A percentile compares a stretch with the other conserved stretches of the same genome.
These are phyloP conservation scores for Lutra lutra DNA, from an alignment of 2,797 vertebrate genomes.

Conservation along the genomic window DNA sequence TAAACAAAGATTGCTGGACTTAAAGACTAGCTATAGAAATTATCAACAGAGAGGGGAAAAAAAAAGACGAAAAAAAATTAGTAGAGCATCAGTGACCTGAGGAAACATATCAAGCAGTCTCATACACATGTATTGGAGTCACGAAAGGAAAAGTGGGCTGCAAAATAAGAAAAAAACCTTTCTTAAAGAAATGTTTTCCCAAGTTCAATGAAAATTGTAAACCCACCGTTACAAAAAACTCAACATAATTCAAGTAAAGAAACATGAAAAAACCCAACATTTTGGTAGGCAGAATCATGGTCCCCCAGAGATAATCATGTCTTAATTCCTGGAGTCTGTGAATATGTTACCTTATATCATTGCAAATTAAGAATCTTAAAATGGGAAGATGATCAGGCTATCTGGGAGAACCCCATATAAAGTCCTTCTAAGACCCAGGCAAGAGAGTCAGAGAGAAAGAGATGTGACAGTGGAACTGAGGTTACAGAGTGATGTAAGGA, in stretches of 20 bases:
- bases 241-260: neutral
- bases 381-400: neutral
- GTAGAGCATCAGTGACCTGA: neutral
- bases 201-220: neutral
- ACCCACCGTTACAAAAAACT: neutral
- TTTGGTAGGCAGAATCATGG: neutral
- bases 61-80: slow-evolving; percentile 9
- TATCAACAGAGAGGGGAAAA: neutral
- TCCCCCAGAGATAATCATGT: neutral
- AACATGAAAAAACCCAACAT: neutral
- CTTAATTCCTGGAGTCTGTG: neutral
- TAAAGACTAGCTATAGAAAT: neutral
- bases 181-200: neutral
- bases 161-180: neutral
- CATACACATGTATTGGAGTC: neutral
- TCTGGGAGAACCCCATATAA: neutral
- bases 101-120: neutral
- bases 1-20: neutral
- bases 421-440: neutral
- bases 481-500: neutral
- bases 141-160: neutral
- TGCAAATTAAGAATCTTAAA: neutral
- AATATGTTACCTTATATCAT: neutral
- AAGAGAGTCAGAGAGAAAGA: neutral
- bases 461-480: neutral